Percentiles rank a stretch among this genome's conserved stretches.
These are phyloP conservation scores for Drosophila villosipedis DNA, from an alignment of 2,888 invertebrate species.

Conservation along the genomic window DNA sequence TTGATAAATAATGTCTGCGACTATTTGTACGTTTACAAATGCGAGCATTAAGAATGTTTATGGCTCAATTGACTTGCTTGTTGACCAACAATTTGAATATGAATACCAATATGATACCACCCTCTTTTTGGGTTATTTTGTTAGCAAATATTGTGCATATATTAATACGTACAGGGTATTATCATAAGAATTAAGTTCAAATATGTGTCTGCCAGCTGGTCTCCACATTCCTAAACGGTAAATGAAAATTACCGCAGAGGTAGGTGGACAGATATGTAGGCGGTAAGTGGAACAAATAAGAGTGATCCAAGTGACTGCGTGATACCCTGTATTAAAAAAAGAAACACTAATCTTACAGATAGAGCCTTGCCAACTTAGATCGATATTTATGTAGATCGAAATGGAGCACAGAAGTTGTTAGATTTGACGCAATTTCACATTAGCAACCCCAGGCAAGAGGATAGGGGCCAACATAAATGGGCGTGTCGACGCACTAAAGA, in stretches of 20 bases:
- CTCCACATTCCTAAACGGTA: constrained; percentile 4
- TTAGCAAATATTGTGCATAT: background rate
- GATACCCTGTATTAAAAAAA: background rate
- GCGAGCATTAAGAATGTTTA: background rate
- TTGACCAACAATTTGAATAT: background rate
- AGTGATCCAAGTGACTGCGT: background rate
- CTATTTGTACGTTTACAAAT: background rate
- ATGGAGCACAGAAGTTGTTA: background rate
- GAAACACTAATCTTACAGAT: background rate
- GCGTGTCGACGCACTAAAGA: constrained; percentile 40
- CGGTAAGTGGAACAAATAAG: constrained; percentile 3
- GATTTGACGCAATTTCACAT: background rate
- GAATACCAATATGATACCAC: background rate
- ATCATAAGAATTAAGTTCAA: background rate
- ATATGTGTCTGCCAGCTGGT: background rate
- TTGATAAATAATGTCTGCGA: background rate
- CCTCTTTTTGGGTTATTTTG: background rate
- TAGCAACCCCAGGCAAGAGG: background rate
- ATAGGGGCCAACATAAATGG: constrained; percentile 33
- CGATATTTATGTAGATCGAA: background rate
- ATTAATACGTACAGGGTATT: background rate
- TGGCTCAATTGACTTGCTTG: constrained; percentile 6
- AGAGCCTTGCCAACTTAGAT: background rate
- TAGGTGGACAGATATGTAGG: constrained; percentile 5
- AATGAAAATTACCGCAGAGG: background rate